Conservation (phyloP, 2,113 vertebrate genomes). For the Syngnathus typhle region DNA sequence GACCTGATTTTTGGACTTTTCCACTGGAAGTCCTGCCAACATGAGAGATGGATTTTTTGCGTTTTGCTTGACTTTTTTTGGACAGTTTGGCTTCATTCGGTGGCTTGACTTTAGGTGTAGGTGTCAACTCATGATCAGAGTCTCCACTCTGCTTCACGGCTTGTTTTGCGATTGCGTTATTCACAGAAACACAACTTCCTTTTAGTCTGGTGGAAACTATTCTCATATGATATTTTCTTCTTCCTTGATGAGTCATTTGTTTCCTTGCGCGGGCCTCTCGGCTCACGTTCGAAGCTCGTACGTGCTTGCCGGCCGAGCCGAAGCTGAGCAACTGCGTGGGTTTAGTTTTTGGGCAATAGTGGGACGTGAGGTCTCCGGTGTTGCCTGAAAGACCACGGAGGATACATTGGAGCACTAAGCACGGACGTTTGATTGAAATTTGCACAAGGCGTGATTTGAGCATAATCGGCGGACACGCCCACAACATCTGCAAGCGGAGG, state of each 20-base stretch:
- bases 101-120: background rate
- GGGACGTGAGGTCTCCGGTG: conserved; percentile 34
- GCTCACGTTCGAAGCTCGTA: background rate
- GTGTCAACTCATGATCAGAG: background rate
- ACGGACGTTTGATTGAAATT: background rate
- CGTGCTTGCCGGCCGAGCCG: background rate
- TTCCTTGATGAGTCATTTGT: background rate
- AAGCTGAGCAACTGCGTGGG: background rate
- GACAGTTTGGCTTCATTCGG: background rate
- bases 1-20: conserved; percentile 9
- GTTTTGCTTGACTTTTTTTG: background rate
- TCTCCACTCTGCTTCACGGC: background rate
- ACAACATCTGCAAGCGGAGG: too few species aligned
- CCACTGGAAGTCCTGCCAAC: background rate
- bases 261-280: background rate
- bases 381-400: conserved; percentile 84
- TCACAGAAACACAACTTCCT: background rate
- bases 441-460: too few species aligned
- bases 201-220: background rate
- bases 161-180: background rate
- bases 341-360: background rate
- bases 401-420: conserved; percentile 72
- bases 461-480: too few species aligned
- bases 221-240: background rate
- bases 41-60: background rate